These are phyloP conservation scores for Bellardia bayeri DNA, from an alignment of 2,888 invertebrate genomes.

Conservation along the genomic window DNA sequence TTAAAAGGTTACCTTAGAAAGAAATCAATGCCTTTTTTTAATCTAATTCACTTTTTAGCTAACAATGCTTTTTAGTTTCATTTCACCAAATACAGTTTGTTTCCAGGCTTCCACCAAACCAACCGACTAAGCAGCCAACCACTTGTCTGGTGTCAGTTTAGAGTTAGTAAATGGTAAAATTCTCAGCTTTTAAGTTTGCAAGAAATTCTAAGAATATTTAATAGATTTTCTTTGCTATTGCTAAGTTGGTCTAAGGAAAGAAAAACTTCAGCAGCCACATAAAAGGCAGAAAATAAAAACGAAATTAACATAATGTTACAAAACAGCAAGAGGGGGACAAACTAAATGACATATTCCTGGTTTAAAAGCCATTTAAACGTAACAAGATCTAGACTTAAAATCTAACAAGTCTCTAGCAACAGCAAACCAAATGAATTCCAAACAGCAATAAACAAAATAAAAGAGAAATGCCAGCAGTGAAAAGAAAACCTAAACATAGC, in stretches of 20 bases:
- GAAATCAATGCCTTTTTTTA: slow-evolving; percentile 61
- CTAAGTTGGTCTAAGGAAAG: neutral
- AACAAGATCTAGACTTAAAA: slow-evolving; percentile 38
- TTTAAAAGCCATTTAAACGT: slow-evolving; percentile 35
- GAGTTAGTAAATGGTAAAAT: slow-evolving; percentile 51
- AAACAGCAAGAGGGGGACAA: slow-evolving; percentile 1
- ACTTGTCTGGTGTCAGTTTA: slow-evolving; percentile 63
- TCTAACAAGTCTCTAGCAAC: neutral
- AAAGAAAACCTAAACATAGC: neutral
- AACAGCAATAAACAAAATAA: slow-evolving; percentile 15
- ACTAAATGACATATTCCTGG: slow-evolving; percentile 31
- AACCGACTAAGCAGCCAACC: slow-evolving; percentile 9
- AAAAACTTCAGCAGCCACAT: neutral
- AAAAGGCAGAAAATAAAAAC: slow-evolving; percentile 5
- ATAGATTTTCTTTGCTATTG: slow-evolving; percentile 1
- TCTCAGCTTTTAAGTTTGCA: slow-evolving; percentile 22
- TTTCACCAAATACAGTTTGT: slow-evolving; percentile 19
- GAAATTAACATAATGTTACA: slow-evolving; percentile 61
- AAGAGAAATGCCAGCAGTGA: neutral
- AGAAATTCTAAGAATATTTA: slow-evolving; percentile 46
- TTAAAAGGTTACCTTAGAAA: slow-evolving; percentile 48
- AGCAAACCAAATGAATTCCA: neutral
- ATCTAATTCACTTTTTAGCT: slow-evolving; percentile 69
- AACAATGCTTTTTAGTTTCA: slow-evolving; percentile 62
- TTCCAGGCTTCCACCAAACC: neutral